Evolutionary conservation across 2,888 invertebrate species (phyloP).

Genomic region (Hydrotaea cyrtoneurina): DNA sequence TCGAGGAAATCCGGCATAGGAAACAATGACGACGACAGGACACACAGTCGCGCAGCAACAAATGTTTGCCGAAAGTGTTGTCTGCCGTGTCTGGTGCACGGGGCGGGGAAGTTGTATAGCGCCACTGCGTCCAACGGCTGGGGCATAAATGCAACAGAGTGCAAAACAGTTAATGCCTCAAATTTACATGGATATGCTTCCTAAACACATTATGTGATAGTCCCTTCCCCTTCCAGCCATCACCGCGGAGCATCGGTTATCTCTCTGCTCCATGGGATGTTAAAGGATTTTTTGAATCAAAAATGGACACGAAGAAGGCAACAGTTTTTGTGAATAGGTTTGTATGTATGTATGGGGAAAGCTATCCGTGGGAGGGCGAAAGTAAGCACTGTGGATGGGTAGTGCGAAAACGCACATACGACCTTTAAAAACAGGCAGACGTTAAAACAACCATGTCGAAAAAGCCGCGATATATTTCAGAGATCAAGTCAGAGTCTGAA

Average conservation of each 20-base stretch:
- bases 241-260: background rate
- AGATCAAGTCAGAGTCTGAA: no score
- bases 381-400: conserved; percentile 17
- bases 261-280: conserved; percentile 37
- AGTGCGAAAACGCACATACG: no score
- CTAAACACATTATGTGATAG: conserved; percentile 76
- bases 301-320: background rate
- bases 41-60: background rate
- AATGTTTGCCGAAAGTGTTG: conserved; percentile 31
- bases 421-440: no score
- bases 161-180: conserved; percentile 69
- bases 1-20: conserved; percentile 29
- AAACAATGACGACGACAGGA: conserved; percentile 29
- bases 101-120: background rate
- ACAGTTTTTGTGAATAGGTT: conserved; percentile 3
- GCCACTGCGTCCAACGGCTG: background rate
- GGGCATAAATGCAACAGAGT: conserved; percentile 46
- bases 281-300: conserved; percentile 50
- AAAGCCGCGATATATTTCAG: no score
- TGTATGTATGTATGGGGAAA: conserved; percentile 36
- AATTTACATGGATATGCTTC: conserved; percentile 77
- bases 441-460: background rate
- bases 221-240: background rate
- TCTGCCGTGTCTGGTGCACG: background rate
- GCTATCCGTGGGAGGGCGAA: conserved; percentile 1